Evolutionary conservation across 1,140 invertebrate genomes (phyloP).

Genomic region (Brachionus asplanchnoidis): DNA sequence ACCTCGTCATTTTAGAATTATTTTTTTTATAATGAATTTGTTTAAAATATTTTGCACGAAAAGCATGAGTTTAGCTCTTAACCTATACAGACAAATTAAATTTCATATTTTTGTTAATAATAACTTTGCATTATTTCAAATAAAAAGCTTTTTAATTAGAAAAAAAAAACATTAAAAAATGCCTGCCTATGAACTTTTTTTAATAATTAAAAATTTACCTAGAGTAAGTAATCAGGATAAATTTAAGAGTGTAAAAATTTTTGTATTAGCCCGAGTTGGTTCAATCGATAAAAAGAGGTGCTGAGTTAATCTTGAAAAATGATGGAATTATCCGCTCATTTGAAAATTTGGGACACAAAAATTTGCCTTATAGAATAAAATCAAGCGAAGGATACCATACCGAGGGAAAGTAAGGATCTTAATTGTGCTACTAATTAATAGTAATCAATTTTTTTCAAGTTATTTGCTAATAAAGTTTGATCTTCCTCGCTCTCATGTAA

Average conservation of each 20-base stretch:
- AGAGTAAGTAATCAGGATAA: not conserved
- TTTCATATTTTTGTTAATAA: constrained; percentile 21
- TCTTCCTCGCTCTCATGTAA: not conserved
- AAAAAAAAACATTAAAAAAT: not conserved
- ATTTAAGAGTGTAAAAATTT: not conserved
- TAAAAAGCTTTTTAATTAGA: not conserved
- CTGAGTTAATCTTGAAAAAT: constrained; percentile 9
- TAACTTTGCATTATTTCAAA: not conserved
- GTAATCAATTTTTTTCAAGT: not conserved
- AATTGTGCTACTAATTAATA: not conserved
- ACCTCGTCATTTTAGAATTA: constrained; percentile 64
- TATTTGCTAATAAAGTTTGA: constrained; percentile 39
- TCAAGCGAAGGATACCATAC: not conserved
- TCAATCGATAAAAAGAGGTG: constrained; percentile 32
- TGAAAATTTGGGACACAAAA: constrained; percentile 37
- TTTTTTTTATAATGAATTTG: not conserved
- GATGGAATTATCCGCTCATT: constrained; percentile 25
- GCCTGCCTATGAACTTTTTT: constrained; percentile 39
- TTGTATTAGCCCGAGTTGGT: constrained; percentile 17
- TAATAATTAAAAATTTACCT: constrained; percentile 28
- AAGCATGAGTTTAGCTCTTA: not conserved
- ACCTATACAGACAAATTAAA: not conserved
- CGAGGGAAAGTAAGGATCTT: constrained; percentile 50
- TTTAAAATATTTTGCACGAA: not conserved
- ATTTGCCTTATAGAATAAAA: constrained; percentile 25